Base-by-base conservation (phyloP, 92 coral and sea anemone species). In the Pocillopora grandis region DNA sequence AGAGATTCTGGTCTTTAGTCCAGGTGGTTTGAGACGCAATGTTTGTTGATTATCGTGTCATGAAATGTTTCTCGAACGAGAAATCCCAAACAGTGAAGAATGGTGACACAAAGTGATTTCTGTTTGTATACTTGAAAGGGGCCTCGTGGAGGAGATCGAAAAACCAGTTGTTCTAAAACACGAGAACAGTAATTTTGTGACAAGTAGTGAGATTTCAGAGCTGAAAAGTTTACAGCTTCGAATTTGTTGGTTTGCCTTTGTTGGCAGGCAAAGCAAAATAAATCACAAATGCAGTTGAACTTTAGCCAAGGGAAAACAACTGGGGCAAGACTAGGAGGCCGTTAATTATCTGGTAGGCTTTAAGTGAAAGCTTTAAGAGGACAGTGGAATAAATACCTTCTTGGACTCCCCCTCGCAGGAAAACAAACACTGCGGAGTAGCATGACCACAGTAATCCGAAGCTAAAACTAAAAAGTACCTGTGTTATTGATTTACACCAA, bases 1-100 rank as follows among this genome's bases (percentile, higher is more conserved):
- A 91, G 98, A 88, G 98, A 94, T 66, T 75, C 95, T 8, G 95
- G 93, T 35, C 91, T 89, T 78, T 94, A 88, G 88, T 73, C 73
- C 15, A 75, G 33, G 65, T 62, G 59, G 62, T 42, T 62, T 62
- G 23, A 42, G 42, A 19, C 80, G 73, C n/a, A 7, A n/a, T 10
- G 19, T 56, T 49, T 31, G n/a, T n/a, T n/a, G 5, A 74, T 58
- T 74, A 48, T 52, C 27, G 9, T 49, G 37, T 60, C 62, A 20
- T 70, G 75, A 35, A 35, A 12, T 70, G 75, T 70, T 70, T 31
- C 62, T 52, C 56, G n/a, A 17, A 58, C 48, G 58, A 10, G 70
- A 35, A 71, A 49, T 18, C 19, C 71, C 21, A 18, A 10, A 62
- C 55, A 20, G 9, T 13, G 23, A 59, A 48, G 14, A n/a, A 72